These are phyloP conservation scores for Aleadryas rufinucha DNA, from an alignment of 2,113 vertebrate species.

Conservation along the genomic window DNA sequence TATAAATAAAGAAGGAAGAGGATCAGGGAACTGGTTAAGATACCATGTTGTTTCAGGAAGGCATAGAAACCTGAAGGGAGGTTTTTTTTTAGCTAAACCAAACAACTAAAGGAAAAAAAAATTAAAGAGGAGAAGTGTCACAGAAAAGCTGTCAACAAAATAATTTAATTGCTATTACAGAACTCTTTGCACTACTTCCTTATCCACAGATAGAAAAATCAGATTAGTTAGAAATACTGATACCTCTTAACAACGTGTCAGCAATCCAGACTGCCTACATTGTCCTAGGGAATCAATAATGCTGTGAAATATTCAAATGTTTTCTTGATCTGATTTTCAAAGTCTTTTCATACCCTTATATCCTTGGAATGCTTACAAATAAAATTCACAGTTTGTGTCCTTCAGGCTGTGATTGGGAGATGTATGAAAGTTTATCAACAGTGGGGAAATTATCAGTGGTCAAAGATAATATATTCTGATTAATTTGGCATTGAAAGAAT, in stretches of 20 bases:
- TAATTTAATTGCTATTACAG: background rate
- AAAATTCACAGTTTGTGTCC: background rate
- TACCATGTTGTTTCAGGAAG: background rate
- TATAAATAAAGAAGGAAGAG: background rate
- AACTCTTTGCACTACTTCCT: background rate
- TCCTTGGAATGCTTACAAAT: background rate
- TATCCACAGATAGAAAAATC: background rate
- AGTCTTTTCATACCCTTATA: background rate
- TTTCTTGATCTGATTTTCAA: background rate
- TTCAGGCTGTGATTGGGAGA: background rate
- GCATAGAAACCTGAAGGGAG: background rate
- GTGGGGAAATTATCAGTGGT: background rate
- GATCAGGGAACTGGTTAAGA: background rate
- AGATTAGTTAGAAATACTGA: background rate
- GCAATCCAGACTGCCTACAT: background rate
- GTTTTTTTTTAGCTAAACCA: background rate
- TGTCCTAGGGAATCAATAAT: background rate
- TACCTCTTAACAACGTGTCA: background rate
- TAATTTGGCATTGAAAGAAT: background rate
- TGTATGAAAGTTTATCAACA: background rate
- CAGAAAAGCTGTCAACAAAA: background rate
- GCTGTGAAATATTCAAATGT: background rate
- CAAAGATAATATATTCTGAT: background rate
- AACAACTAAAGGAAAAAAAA: background rate
- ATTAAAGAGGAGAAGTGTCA: background rate